Base-by-base conservation (phyloP, 2,113 vertebrate genomes). In the Onychostoma macrolepis region DNA sequence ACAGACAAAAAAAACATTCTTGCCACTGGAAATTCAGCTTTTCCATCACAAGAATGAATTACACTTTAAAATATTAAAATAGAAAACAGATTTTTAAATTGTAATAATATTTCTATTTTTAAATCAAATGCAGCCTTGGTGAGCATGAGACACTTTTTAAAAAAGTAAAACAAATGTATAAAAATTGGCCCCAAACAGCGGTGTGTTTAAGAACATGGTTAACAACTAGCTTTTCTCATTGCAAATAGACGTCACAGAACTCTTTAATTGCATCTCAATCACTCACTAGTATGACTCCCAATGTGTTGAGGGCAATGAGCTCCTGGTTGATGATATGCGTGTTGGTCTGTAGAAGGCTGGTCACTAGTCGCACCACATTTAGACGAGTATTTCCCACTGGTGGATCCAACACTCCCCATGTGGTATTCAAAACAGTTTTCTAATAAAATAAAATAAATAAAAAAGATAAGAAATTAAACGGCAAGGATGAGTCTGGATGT, bases 351-450 rank as follows among this genome's bases (percentile, higher is more conserved):
- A 99, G 92, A 86, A 99, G 95, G 93, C 98, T 99, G 89, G 97
- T 97, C 89, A 99, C 97, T 91, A 99, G 93, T 89, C 97, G 92
- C 87, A 99, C 98, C 87, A 99, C 98, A 85, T 97, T 97, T 90
- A 99, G 94, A 36, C 98, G 96, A 0, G 98, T 97, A 87, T 99
- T 99, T 26, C 98, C 98, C 91, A 99, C 98, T 0, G 98, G 98
- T 61, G 97, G 98, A 88, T 99, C 98, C 92, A 99, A 92, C 58
- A 98, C 94, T 3, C 98, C 98, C 98, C 98, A 99, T 0, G 98
- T 99, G 11, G 98, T 99, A 94, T 97, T 99, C 97, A 99, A 96
- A 76, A 97, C 89, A 38, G 95, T 97, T 90, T 97, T 98, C 98
- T 99, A 92, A 90, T 84, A 87, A 58, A 85, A 88, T 45, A 81